Conservation (phyloP, 2,113 vertebrate genomes). For the Scomber colias region DNA sequence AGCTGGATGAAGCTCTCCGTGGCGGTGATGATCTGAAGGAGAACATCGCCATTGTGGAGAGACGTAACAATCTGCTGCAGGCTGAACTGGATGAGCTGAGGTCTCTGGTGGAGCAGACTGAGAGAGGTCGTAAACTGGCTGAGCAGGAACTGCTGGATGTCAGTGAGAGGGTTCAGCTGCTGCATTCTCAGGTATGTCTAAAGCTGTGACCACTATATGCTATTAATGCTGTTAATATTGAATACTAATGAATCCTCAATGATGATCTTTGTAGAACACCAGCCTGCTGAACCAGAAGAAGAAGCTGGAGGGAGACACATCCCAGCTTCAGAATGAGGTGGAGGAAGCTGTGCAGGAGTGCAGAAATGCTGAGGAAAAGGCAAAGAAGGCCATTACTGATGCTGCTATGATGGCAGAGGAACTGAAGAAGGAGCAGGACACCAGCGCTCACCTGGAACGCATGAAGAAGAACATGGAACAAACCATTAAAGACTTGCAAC, state of each 20-base stretch:
- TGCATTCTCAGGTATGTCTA: constrained; percentile 86
- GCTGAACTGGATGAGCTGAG: constrained; percentile 89
- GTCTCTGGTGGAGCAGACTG: constrained; percentile 85
- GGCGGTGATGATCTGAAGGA: constrained; percentile 89
- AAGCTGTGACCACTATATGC: background rate
- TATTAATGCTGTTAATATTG: background rate
- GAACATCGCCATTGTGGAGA: constrained; percentile 87
- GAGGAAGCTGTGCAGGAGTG: constrained; percentile 83
- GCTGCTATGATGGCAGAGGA: constrained; percentile 93
- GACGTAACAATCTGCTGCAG: constrained; percentile 86
- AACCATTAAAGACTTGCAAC: constrained; percentile 86
- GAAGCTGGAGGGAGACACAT: constrained; percentile 79
- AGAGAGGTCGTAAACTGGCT: constrained; percentile 88
- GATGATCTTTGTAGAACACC: constrained; percentile 83
- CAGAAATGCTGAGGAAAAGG: constrained; percentile 82
- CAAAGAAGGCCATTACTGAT: constrained; percentile 84
- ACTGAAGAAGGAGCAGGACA: constrained; percentile 93
- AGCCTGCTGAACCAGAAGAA: constrained; percentile 83
- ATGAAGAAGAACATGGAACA: constrained; percentile 85
- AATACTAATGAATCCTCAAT: constrained; percentile 45
- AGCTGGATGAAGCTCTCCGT: constrained; percentile 83
- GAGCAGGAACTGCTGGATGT: constrained; percentile 91
- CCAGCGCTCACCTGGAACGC: constrained; percentile 92
- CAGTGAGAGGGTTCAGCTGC: constrained; percentile 88
- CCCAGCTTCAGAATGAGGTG: constrained; percentile 81